Percentiles rank a stretch among this genome's conserved stretches.
Conservation (phyloP, 2,797 vertebrate species). For the Buphagus erythrorhynchus region DNA sequence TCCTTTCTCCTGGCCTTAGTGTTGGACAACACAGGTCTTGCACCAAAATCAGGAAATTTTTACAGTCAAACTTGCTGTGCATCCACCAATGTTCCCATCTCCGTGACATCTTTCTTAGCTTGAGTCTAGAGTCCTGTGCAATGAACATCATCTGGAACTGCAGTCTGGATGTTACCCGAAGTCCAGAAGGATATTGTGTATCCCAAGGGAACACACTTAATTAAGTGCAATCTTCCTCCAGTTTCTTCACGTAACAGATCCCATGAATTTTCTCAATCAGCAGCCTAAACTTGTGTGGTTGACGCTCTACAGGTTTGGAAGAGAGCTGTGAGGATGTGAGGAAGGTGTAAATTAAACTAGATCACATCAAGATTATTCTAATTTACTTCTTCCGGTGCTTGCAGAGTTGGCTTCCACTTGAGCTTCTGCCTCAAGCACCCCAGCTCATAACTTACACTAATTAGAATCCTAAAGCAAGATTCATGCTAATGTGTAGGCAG, state of each 20-base stretch:
- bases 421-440: neutral
- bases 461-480: neutral
- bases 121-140: neutral
- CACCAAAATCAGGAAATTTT: neutral
- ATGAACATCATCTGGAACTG: neutral
- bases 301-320: neutral
- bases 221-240: neutral
- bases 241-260: neutral
- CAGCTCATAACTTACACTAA: neutral
- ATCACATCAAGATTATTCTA: neutral
- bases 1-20: neutral
- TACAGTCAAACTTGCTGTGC: neutral
- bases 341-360: constrained; percentile 23
- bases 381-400: neutral
- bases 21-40: neutral
- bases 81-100: fast-evolving
- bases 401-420: neutral
- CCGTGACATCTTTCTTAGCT: neutral
- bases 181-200: neutral
- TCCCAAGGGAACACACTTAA: neutral
- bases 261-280: neutral
- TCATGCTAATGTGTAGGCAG: neutral
- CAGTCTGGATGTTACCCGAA: neutral
- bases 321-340: neutral
- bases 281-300: neutral